Evolutionary conservation across 2,888 invertebrate genomes (phyloP).

Genomic region (Acrobasis consociella): DNA sequence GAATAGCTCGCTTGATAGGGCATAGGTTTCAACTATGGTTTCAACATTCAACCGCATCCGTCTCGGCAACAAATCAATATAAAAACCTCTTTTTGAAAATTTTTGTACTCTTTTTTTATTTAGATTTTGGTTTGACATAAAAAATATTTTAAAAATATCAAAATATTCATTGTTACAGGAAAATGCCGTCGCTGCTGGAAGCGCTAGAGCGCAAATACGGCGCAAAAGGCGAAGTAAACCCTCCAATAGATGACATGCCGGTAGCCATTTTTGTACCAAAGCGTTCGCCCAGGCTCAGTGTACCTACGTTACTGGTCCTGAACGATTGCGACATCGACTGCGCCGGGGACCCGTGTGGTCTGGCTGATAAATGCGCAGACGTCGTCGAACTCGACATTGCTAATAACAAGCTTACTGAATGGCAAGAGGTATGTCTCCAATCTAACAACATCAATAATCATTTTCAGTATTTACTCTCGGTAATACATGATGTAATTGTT

Average conservation of each 20-base stretch:
- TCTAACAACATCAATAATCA: too few relatives aligned
- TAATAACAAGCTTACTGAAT: conserved; percentile 94
- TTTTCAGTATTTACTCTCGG: background rate
- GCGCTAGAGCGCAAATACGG: conserved; percentile 94
- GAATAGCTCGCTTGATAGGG: conserved; percentile 26
- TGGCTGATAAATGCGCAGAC: conserved; percentile 92
- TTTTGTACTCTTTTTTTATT: background rate
- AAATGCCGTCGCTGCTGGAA: conserved; percentile 95
- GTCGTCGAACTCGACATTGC: conserved; percentile 97
- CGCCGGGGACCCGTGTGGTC: conserved; percentile 91
- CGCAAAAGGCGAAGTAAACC: conserved; percentile 85
- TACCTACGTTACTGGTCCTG: conserved; percentile 92
- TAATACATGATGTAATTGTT: conserved; percentile 5
- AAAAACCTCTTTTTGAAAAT: background rate
- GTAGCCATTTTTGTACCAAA: conserved; percentile 94
- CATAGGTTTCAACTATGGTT: conserved; percentile 31
- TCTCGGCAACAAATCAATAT: conserved; percentile 20
- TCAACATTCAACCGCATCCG: conserved; percentile 48
- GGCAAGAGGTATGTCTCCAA: conserved; percentile 89
- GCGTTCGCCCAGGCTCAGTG: conserved; percentile 88
- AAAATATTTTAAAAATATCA: background rate
- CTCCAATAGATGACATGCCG: conserved; percentile 84
- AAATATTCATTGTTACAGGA: conserved; percentile 45
- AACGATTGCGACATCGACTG: conserved; percentile 96
- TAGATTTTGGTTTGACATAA: background rate